phyloP scores from a whole-genome alignment of 2,113 vertebrate species.

The Poicephalus gulielmi region DNA sequence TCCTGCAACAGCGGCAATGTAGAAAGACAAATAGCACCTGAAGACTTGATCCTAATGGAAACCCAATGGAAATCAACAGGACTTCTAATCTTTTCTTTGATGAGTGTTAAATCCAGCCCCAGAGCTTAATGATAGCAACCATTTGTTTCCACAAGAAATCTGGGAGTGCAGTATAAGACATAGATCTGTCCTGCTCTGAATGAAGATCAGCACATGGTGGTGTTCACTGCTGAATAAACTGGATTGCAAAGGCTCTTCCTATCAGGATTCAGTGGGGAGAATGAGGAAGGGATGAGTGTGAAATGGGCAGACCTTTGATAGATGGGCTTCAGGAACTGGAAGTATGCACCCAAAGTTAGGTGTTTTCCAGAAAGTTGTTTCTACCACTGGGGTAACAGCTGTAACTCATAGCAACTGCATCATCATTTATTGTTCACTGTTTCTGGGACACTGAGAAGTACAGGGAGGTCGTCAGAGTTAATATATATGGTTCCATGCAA shows the following conservation, averaged over 20 bases:
- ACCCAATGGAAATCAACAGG: neutral
- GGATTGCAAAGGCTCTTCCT: neutral
- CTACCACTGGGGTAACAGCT: neutral
- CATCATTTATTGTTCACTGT: neutral
- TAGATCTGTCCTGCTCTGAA: neutral
- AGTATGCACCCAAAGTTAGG: neutral
- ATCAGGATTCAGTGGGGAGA: neutral
- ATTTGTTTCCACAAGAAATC: neutral
- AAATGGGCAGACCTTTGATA: neutral
- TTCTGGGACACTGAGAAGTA: conserved; percentile 43
- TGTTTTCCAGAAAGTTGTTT: neutral
- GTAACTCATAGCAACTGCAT: neutral
- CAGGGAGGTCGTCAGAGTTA: neutral
- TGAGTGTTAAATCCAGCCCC: neutral
- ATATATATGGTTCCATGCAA: neutral
- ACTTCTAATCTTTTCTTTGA: neutral
- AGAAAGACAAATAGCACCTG: neutral
- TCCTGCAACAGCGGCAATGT: neutral
- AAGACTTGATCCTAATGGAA: neutral
- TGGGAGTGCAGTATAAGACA: neutral
- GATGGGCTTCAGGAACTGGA: neutral
- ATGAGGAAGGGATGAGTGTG: neutral
- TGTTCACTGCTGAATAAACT: neutral
- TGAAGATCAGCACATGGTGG: neutral
- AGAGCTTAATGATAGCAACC: neutral